These are phyloP conservation scores for Drosophila pruinosa DNA, from an alignment of 1,140 invertebrate species.

Conservation along the genomic window DNA sequence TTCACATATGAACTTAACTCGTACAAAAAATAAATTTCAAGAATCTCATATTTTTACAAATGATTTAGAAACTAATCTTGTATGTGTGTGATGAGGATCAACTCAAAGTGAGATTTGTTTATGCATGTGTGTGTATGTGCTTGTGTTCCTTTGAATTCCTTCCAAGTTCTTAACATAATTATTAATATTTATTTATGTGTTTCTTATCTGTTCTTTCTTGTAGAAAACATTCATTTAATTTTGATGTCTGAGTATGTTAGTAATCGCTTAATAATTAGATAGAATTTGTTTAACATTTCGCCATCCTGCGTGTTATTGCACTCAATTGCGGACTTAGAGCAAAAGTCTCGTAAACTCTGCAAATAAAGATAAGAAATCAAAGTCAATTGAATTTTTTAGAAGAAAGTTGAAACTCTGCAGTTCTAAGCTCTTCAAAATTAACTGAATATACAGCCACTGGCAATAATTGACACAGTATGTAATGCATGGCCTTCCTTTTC, in stretches of 20 bases:
- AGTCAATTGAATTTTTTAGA: not conserved
- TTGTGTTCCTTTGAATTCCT: conserved; percentile 18
- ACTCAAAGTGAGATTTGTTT: conserved; percentile 26
- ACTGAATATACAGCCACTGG: not conserved
- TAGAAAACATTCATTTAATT: conserved; percentile 57
- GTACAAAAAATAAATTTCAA: conserved; percentile 40
- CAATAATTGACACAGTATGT: not conserved
- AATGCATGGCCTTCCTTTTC: too few relatives aligned
- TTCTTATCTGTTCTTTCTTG: conserved; percentile 29
- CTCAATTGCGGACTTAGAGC: conserved; percentile 81
- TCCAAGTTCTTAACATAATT: conserved; percentile 24
- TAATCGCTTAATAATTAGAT: conserved; percentile 64
- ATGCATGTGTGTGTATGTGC: conserved; percentile 26
- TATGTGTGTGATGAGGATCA: conserved; percentile 15
- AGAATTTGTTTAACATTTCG: conserved; percentile 41
- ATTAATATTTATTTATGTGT: conserved; percentile 40
- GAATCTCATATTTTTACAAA: conserved; percentile 30
- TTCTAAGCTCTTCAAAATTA: not conserved
- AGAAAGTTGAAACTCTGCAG: not conserved
- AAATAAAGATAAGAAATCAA: conserved; percentile 77
- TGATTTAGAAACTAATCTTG: conserved; percentile 54
- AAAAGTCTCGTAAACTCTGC: conserved; percentile 87
- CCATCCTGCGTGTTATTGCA: conserved; percentile 36
- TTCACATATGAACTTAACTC: conserved; percentile 41
- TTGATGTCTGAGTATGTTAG: conserved; percentile 72